Percentiles rank a stretch among this genome's conserved stretches.
Conservation (phyloP, 2,113 vertebrate genomes). For the Salvelinus namaycush region DNA sequence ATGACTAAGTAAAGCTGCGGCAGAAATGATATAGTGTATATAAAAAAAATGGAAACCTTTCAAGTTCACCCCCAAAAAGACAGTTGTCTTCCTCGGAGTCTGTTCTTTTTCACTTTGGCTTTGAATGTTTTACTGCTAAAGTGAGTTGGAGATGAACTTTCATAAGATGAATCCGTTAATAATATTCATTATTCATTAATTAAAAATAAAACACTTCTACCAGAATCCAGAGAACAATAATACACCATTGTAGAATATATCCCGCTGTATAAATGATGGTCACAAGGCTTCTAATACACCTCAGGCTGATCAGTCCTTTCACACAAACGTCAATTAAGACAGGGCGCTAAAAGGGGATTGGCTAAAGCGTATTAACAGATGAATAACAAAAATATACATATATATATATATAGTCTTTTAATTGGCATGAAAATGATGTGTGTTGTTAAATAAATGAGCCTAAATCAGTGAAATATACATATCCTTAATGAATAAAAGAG, state of each 20-base stretch:
- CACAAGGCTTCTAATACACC: background rate
- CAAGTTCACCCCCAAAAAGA: slow-evolving; percentile 4
- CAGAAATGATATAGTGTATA: slow-evolving; percentile 14
- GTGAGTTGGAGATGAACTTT: background rate
- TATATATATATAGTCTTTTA: background rate
- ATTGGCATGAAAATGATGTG: background rate
- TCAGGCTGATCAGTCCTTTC: background rate
- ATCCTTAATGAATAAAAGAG: background rate
- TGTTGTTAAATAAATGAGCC: too few relatives aligned
- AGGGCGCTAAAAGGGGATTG: background rate
- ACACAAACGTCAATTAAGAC: background rate
- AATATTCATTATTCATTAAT: slow-evolving; percentile 29
- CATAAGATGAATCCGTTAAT: slow-evolving; percentile 7
- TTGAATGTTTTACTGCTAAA: slow-evolving; percentile 16
- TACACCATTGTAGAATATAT: slow-evolving; percentile 10
- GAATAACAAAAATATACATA: background rate
- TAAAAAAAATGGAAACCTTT: slow-evolving; percentile 28
- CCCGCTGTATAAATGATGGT: slow-evolving; percentile 34
- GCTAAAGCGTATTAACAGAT: background rate
- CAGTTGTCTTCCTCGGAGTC: background rate
- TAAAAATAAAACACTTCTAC: slow-evolving; percentile 23
- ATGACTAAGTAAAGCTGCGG: slow-evolving; percentile 6
- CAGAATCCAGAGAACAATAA: slow-evolving; percentile 28
- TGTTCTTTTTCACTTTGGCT: background rate
- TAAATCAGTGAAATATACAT: too few relatives aligned